Evolutionary conservation across 2,888 invertebrate species (phyloP).

Genomic region (Ichneumon xanthorius): DNA sequence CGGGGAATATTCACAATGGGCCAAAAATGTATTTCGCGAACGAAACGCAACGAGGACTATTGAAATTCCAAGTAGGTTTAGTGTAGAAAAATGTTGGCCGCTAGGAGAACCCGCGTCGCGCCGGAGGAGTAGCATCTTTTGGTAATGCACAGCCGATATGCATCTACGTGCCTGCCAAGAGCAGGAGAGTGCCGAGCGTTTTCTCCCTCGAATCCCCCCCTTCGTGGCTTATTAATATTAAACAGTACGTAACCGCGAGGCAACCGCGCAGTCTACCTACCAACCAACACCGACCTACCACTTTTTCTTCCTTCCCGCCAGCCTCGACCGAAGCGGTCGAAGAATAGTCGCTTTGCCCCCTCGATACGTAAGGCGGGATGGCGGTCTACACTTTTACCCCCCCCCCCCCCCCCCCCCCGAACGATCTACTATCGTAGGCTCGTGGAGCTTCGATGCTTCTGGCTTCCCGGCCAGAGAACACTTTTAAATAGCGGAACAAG

Average conservation of each 20-base stretch:
- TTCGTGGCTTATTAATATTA: constrained; percentile 83
- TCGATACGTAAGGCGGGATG: background rate
- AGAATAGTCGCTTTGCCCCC: constrained; percentile 56
- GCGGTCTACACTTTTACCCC: constrained; percentile 52
- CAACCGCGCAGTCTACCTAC: constrained; percentile 63
- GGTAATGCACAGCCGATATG: constrained; percentile 83
- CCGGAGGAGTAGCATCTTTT: constrained; percentile 75
- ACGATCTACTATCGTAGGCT: constrained; percentile 28
- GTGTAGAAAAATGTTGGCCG: constrained; percentile 59
- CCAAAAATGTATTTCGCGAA: background rate
- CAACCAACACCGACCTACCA: constrained; percentile 48
- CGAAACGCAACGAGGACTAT: constrained; percentile 50
- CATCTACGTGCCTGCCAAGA: constrained; percentile 83
- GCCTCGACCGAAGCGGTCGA: constrained; percentile 12
- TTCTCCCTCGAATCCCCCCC: constrained; percentile 27
- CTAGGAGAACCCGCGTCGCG: background rate
- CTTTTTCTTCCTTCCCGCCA: constrained; percentile 22
- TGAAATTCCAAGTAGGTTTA: constrained; percentile 67
- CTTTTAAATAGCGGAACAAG: constrained; percentile 82
- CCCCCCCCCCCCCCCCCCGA: background rate
- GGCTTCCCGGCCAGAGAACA: constrained; percentile 64
- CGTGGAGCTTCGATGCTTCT: constrained; percentile 4
- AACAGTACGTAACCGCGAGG: constrained; percentile 75
- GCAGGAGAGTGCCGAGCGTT: constrained; percentile 72
- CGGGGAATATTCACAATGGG: background rate